phyloP scores from a whole-genome alignment of 1,140 invertebrate species.

The Myzus persicae region DNA sequence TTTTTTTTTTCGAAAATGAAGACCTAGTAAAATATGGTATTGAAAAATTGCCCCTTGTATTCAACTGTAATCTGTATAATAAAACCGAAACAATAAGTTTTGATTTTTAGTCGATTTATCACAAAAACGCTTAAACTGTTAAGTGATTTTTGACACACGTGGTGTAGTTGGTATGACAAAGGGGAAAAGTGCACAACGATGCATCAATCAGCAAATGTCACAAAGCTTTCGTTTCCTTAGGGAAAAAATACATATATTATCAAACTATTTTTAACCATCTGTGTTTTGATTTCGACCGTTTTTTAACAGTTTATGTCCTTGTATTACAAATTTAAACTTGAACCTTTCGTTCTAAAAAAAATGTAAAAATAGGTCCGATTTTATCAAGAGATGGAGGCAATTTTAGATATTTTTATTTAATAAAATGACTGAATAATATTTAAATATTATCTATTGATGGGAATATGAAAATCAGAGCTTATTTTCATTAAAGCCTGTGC shows the following conservation, averaged over 20 bases:
- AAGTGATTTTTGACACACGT: constrained; percentile 29
- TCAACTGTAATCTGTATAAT: background rate
- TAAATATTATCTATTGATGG: background rate
- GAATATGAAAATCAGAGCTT: background rate
- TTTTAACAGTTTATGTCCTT: background rate
- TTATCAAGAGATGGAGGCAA: background rate
- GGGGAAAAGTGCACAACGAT: constrained; percentile 31
- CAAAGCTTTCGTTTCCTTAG: constrained; percentile 4
- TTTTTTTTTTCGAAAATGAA: background rate
- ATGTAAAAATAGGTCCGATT: background rate
- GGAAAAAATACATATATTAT: constrained; percentile 1
- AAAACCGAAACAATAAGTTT: background rate
- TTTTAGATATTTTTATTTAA: background rate
- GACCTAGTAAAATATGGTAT: background rate
- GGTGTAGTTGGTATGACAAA: background rate
- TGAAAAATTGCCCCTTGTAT: background rate
- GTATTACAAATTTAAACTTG: background rate
- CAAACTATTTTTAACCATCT: background rate
- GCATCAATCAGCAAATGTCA: constrained; percentile 39
- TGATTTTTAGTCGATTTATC: background rate
- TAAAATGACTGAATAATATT: background rate
- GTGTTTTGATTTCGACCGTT: background rate
- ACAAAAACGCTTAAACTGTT: background rate
- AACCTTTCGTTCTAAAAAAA: background rate
- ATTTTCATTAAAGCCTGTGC: background rate